phyloP scores from a whole-genome alignment of 2,797 vertebrate species.

The Enteromius argenteus region DNA sequence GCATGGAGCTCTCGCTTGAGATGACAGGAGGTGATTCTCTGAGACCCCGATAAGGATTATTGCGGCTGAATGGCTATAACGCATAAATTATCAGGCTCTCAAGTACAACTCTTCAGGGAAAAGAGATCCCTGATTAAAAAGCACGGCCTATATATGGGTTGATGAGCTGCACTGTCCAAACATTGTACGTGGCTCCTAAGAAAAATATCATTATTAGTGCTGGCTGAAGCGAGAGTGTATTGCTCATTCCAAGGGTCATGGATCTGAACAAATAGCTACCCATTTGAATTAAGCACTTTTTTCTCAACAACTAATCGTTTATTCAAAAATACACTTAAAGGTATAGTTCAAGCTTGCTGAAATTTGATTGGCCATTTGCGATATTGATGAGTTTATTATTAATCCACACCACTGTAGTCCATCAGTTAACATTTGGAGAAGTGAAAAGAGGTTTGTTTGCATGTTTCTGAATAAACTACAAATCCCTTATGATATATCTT shows the following conservation, averaged over 20 bases:
- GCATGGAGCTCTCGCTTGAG: conserved; percentile 57
- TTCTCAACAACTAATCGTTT: not conserved
- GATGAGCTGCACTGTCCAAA: conserved; percentile 34
- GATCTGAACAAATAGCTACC: not conserved
- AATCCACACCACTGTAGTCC: not conserved
- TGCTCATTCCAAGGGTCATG: not conserved
- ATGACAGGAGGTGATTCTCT: conserved; percentile 59
- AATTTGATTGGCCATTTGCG: not conserved
- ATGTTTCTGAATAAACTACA: not conserved
- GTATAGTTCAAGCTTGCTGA: not conserved
- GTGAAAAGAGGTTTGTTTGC: not conserved
- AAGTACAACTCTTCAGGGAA: conserved; percentile 45
- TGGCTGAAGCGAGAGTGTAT: not conserved
- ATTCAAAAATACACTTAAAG: not conserved
- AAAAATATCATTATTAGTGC: conserved; percentile 6
- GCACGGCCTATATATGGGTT: conserved; percentile 11
- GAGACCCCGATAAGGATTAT: conserved; percentile 60
- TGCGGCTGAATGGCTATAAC: conserved; percentile 59
- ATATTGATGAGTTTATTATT: not conserved
- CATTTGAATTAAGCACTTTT: not conserved
- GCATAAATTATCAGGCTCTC: conserved; percentile 61
- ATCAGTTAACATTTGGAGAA: not conserved
- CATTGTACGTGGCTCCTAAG: not conserved
- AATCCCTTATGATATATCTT: not conserved
- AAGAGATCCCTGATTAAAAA: conserved; percentile 49